Evolutionary conservation across 2,113 vertebrate genomes (phyloP).

Genomic region (Myiozetetes cayanensis): DNA sequence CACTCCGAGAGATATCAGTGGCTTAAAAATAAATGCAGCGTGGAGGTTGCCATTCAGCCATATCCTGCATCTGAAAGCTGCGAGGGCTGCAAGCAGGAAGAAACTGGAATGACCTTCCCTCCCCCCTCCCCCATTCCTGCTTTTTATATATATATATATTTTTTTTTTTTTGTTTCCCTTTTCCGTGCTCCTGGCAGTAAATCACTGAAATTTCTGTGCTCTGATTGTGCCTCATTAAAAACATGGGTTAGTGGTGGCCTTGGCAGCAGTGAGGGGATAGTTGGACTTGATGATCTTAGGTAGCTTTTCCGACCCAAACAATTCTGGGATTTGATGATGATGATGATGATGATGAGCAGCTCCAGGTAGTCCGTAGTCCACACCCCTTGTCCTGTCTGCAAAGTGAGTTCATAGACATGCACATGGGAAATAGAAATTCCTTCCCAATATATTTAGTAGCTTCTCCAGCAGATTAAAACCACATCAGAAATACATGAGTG

Average conservation of each 20-base stretch:
- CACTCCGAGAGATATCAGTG: conserved; percentile 54
- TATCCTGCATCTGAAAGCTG: conserved; percentile 60
- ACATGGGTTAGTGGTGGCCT: not conserved
- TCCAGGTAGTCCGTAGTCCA: not conserved
- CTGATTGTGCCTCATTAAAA: not conserved
- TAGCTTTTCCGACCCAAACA: not conserved
- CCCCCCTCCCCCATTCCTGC: not conserved
- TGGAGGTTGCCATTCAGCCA: conserved; percentile 58
- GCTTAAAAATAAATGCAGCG: conserved; percentile 61
- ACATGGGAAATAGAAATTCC: not conserved
- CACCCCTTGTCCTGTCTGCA: not conserved
- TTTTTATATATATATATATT: no score
- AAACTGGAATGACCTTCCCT: conserved; percentile 36
- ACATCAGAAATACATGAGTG: no score
- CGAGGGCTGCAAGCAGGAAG: conserved; percentile 15
- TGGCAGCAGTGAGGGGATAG: not conserved
- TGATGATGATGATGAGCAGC: not conserved
- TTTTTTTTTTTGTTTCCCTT: not conserved
- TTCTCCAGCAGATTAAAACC: not conserved
- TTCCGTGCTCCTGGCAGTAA: not conserved
- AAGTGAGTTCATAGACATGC: not conserved
- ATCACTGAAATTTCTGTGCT: not conserved
- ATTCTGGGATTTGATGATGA: not conserved
- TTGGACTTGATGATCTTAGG: no score
- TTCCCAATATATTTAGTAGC: rapidly evolving